These are phyloP conservation scores for Temnopleurus reevesii DNA, from an alignment of 53 echinoderm and acorn worm genomes.

Conservation along the genomic window DNA sequence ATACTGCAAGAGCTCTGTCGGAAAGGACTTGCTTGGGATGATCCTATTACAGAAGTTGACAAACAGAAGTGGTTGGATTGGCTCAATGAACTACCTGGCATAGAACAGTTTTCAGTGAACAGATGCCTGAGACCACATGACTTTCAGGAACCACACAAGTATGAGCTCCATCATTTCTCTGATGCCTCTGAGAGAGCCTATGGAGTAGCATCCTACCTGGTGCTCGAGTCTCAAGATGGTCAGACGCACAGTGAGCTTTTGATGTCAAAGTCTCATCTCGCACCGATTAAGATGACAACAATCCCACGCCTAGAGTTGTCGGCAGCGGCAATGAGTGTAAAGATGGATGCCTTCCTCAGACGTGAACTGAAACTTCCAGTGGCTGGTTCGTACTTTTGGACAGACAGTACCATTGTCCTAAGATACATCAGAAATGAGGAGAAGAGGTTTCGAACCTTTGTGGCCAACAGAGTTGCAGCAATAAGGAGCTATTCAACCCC, in stretches of 20 bases:
- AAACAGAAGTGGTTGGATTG: slow-evolving; percentile 29
- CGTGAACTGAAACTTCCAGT: slow-evolving; percentile 59
- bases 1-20: slow-evolving; percentile 68
- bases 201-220: slow-evolving; percentile 62
- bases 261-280: slow-evolving; percentile 37
- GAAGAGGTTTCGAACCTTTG: slow-evolving; percentile 67
- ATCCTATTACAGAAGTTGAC: slow-evolving; percentile 57
- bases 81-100: slow-evolving; percentile 60
- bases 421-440: slow-evolving; percentile 54
- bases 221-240: slow-evolving; percentile 35
- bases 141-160: slow-evolving; percentile 11
- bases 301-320: slow-evolving; percentile 64
- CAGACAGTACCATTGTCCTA: slow-evolving; percentile 64
- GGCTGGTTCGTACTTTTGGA: slow-evolving; percentile 42
- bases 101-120: slow-evolving; percentile 60
- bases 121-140: slow-evolving; percentile 63
- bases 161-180: slow-evolving; percentile 67
- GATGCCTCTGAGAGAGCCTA: slow-evolving; percentile 72
- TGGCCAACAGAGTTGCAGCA: slow-evolving; percentile 63
- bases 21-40: slow-evolving; percentile 66
- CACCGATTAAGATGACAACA: slow-evolving; percentile 38
- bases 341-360: slow-evolving; percentile 42
- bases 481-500: slow-evolving; percentile 52
- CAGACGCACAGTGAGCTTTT: slow-evolving; percentile 34
- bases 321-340: slow-evolving; percentile 58